Base-by-base conservation (phyloP, 2,113 vertebrate genomes). In the Platichthys flesus region DNA sequence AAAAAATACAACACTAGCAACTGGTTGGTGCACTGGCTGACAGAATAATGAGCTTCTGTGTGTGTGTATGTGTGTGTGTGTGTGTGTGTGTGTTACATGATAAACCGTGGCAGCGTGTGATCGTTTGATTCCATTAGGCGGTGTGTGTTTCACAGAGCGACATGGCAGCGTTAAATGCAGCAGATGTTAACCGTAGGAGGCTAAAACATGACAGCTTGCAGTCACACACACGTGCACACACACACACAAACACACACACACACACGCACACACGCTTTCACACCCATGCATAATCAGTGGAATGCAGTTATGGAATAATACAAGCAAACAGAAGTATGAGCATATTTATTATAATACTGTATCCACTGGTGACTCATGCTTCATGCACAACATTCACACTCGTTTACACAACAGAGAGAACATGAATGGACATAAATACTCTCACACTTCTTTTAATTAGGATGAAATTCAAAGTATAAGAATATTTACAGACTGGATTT, bases 131-230 rank as follows among this genome's bases (percentile, higher is more conserved):
- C 83, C 85, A 83, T 91, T 82, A 86, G 78, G 58, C 58, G 28
- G 74, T 74, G 84, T 82, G 85, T 78, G 81, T 78, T 68, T 74
- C 70, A 65, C 60, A 78, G 67, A 80, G 85, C 64, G 35, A 84
- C 87, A 82, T 82, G 84, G 84, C 78, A 77, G 67, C 42, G 35
- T 85, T 92, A 90, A 90, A 84, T 72, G 69, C 67, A 88, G 95
- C 96, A 97, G 96, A 97, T 98, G 96, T 96, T 96, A 94, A 95
- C 94, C 94, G 92, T 94, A 86, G 95, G 95, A 96, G 95, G 92
- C 93, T 93, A 95, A 95, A 94, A 95, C 94, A 93, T 94, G 95
- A 95, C 95, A 97, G 96, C 95, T 96, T 95, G 94, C 93, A 94
- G 90, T 93, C 72, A 67, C 71, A 54, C 14, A 12, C 40, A 42